phyloP scores from a whole-genome alignment of 1,140 invertebrate species.

The Macrobrachium nipponense region DNA sequence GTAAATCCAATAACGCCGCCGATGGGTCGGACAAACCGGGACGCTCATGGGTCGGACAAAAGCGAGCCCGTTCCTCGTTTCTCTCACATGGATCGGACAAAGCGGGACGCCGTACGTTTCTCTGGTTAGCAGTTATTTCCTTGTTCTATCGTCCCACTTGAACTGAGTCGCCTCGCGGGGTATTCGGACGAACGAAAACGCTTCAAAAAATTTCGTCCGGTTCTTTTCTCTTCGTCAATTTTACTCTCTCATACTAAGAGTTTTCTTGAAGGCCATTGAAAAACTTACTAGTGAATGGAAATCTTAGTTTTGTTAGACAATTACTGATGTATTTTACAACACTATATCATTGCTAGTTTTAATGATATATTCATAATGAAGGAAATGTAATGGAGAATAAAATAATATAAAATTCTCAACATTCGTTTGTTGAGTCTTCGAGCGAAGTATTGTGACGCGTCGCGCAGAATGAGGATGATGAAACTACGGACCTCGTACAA shows the following conservation, averaged over 20 bases:
- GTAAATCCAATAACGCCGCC: constrained; percentile 63
- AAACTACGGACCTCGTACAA: constrained; percentile 49
- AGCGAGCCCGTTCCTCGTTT: constrained; percentile 64
- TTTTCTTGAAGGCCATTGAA: constrained; percentile 44
- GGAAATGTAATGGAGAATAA: constrained; percentile 60
- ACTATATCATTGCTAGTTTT: constrained; percentile 12
- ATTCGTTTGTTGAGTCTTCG: constrained; percentile 61
- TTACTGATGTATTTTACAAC: constrained; percentile 22
- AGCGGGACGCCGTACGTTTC: constrained; percentile 65
- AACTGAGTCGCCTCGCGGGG: constrained; percentile 65
- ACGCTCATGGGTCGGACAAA: constrained; percentile 64
- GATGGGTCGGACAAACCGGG: constrained; percentile 63
- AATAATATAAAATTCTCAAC: constrained; percentile 62
- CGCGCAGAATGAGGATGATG: constrained; percentile 51
- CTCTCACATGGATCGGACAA: constrained; percentile 65
- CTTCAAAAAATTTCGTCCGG: constrained; percentile 64
- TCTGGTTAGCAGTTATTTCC: constrained; percentile 65
- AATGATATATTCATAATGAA: constrained; percentile 51
- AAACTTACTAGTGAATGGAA: constrained; percentile 20
- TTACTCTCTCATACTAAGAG: constrained; percentile 46
- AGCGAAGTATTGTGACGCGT: constrained; percentile 57
- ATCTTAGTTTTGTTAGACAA: neutral
- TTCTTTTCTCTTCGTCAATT: constrained; percentile 63
- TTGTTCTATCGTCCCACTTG: constrained; percentile 65
- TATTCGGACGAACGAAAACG: constrained; percentile 65